A percentile compares a stretch with the other conserved stretches of the same genome.
Evolutionary conservation across 2,113 vertebrate genomes (phyloP).

Genomic region (Cryptomyrus ogoouensis): DNA sequence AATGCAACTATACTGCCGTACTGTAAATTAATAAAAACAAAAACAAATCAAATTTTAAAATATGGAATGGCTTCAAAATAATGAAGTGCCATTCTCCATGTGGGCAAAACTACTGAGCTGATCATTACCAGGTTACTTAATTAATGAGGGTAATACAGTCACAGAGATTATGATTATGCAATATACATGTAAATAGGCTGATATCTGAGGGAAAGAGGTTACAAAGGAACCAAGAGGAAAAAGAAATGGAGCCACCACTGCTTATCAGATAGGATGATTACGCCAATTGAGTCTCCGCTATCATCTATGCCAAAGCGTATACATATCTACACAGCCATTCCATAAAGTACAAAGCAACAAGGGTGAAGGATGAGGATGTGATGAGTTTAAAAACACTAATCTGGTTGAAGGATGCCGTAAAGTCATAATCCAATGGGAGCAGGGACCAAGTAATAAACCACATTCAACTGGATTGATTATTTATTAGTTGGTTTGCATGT

Average conservation of each 20-base stretch:
- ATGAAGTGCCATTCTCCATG: not conserved
- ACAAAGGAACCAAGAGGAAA: constrained; percentile 40
- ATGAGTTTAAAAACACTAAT: constrained; percentile 40
- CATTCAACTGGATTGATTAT: constrained; percentile 17
- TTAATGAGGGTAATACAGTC: constrained; percentile 13
- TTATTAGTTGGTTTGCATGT: not conserved
- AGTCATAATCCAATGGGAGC: not conserved
- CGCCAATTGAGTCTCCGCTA: constrained; percentile 36
- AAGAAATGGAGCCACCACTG: constrained; percentile 34
- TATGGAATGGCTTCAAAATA: constrained; percentile 17
- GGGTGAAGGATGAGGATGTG: constrained; percentile 44
- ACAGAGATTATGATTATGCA: constrained; percentile 15
- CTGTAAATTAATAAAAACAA: constrained; percentile 20
- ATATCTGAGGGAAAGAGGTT: constrained; percentile 28
- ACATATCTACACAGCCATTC: constrained; percentile 43
- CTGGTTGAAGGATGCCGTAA: constrained; percentile 40
- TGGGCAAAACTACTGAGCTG: constrained; percentile 18
- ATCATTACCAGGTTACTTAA: constrained; percentile 18
- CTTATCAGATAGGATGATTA: constrained; percentile 48
- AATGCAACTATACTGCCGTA: constrained; percentile 3
- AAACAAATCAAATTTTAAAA: constrained; percentile 24
- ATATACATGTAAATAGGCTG: constrained; percentile 24
- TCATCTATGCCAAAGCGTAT: constrained; percentile 32
- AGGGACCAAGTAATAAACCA: constrained; percentile 31
- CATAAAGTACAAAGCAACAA: constrained; percentile 44